phyloP scores from a whole-genome alignment of 2,113 vertebrate species.

The Labeo rohita region DNA sequence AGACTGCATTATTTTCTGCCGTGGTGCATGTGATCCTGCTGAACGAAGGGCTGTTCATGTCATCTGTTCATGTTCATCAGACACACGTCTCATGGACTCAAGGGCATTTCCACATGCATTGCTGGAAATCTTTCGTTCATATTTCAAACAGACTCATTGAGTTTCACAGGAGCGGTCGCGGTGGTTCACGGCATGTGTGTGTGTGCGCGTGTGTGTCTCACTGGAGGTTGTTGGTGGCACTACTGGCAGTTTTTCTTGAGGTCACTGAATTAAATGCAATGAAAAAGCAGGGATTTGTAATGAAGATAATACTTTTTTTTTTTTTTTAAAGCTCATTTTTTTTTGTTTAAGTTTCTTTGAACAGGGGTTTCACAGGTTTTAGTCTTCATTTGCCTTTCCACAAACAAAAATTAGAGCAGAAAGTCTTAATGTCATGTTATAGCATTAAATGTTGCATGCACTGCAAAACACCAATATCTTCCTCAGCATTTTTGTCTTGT shows the following conservation, averaged over 20 bases:
- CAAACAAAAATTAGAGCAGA: not conserved
- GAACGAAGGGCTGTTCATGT: not conserved
- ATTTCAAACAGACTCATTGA: not conserved
- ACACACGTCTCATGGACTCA: not conserved
- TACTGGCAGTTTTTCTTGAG: not conserved
- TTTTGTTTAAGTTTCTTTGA: not conserved
- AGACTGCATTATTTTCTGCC: not conserved
- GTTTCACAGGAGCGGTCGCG: not conserved
- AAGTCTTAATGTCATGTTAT: not conserved
- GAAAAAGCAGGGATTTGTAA: not conserved
- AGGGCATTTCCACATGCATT: not conserved
- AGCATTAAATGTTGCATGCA: not conserved
- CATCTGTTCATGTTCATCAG: not conserved
- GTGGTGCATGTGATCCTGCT: not conserved
- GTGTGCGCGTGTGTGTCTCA: not conserved
- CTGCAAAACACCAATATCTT: too few species aligned
- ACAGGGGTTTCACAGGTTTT: not conserved
- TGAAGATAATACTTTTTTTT: not conserved
- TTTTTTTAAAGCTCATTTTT: too few species aligned
- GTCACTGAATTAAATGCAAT: not conserved
- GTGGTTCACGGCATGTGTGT: not conserved
- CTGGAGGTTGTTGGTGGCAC: not conserved
- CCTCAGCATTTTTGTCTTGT: too few species aligned
- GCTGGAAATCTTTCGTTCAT: not conserved
- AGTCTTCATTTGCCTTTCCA: not conserved